A percentile compares a stretch with the other conserved stretches of the same genome.
These are phyloP conservation scores for Paramuricea clavata DNA, from an alignment of 92 coral and sea anemone species.

Conservation along the genomic window DNA sequence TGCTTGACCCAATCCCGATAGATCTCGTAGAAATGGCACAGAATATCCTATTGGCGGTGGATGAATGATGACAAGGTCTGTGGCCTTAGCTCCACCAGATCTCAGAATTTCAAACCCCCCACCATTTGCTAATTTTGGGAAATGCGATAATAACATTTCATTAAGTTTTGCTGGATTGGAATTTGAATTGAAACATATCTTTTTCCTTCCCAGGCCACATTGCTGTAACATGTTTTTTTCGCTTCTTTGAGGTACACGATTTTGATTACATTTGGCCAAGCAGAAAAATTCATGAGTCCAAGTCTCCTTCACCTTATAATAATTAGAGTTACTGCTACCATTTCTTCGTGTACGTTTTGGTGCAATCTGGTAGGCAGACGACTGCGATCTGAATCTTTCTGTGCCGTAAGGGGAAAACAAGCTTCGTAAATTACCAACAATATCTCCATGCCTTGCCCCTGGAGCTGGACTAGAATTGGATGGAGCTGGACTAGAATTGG, in stretches of 20 bases:
- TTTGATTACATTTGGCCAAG: neutral
- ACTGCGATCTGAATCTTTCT: no score
- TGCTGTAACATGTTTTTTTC: neutral
- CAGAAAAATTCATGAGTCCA: constrained; percentile 57
- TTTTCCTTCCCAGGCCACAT: neutral
- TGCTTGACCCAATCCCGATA: constrained; percentile 67
- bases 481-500: no score
- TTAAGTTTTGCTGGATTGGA: neutral
- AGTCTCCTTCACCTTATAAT: no score
- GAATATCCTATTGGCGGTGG: constrained; percentile 54
- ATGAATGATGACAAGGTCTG: neutral
- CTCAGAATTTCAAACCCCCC: neutral
- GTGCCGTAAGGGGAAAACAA: no score
- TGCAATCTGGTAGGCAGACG: no score
- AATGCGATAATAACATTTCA: neutral
- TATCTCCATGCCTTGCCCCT: no score
- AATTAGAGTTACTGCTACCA: no score
- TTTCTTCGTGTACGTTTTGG: no score
- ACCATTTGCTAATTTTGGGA: neutral
- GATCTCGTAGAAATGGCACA: constrained; percentile 67
- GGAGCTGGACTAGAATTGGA: no score
- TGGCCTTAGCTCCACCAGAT: neutral
- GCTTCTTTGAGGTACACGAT: neutral
- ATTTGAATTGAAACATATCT: neutral
- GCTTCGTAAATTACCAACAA: no score